phyloP scores from a whole-genome alignment of 1,140 invertebrate species.

The Potamilus streckersoni region DNA sequence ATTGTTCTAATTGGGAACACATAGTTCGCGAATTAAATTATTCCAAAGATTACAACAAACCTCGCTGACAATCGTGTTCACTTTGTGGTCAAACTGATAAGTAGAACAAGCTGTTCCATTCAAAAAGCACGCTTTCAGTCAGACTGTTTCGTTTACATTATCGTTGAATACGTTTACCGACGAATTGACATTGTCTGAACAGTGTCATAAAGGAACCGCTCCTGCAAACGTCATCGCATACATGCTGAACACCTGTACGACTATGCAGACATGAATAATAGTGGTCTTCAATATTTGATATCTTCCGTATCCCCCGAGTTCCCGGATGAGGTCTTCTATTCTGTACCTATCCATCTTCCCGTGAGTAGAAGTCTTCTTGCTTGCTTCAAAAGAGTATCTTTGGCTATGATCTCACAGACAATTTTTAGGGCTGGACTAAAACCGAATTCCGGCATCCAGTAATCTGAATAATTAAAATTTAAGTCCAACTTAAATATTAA shows the following conservation, averaged over 20 bases:
- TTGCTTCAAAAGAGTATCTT: too few relatives aligned
- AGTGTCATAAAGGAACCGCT: conserved; percentile 14
- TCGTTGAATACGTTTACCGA: too few relatives aligned
- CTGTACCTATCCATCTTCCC: too few relatives aligned
- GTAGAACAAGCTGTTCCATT: too few relatives aligned
- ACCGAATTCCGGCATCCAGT: too few relatives aligned
- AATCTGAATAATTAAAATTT: too few relatives aligned
- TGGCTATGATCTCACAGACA: too few relatives aligned
- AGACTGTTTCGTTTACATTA: too few relatives aligned
- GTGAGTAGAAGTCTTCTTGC: too few relatives aligned
- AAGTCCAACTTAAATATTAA: too few relatives aligned
- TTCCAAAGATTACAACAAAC: conserved; percentile 1
- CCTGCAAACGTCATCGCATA: conserved; percentile 9
- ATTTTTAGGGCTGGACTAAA: too few relatives aligned
- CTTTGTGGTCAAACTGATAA: conserved; percentile 1
- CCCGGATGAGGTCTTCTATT: conserved; percentile 5
- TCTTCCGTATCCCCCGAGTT: conserved; percentile 13
- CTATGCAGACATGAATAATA: conserved; percentile 10
- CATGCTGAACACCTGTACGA: conserved; percentile 9
- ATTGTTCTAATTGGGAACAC: neutral
- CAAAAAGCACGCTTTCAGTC: too few relatives aligned
- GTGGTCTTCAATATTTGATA: conserved; percentile 7
- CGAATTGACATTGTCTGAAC: neutral
- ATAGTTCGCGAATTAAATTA: neutral
- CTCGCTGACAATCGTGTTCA: conserved; percentile 18